Evolutionary conservation across 2,797 vertebrate species (phyloP), one percentile per base, ranked within the genome.

Genomic region (Notolabrus celidotus): DNA sequence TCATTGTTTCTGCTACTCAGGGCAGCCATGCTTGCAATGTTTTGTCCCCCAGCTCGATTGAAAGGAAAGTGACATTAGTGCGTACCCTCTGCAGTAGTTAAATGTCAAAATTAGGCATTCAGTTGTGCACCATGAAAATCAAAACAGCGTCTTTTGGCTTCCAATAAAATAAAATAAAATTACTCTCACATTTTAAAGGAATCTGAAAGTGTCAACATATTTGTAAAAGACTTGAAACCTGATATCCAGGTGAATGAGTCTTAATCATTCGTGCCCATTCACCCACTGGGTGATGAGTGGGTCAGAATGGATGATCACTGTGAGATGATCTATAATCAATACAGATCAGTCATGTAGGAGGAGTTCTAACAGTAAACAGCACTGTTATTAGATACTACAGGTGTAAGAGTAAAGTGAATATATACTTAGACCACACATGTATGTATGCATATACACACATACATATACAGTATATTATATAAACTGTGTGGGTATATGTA

Each of bases 281-380:
- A 65, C 38, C 43, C 3, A 20, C 12, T 17, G 22, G 54, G 49
- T 65, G 38, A 60, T 63, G 62, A 42, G 77, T 3, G 10, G 19
- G 43, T 61, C 22, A 27, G 36, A 75, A 63, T 57, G 33, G 74
- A 67, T 25, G 43, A 74, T 63, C 74, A 85, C 84, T 83, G 80
- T 86, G 77, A 85, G 75, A 61, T 68, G 49, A 79, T 79, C 49
- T 41, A 25, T 77, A 56, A 79, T 76, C 73, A 67, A 10, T 68
- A 53, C 47, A 56, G 49, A 57, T 80, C 71, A 63, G 33, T 67
- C 51, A 64, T 51, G 38, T 60, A 27, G 55, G 79, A 87, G 64
- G 75, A 67, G 57, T 59, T 67, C 12, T 45, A 60, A 41, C 57
- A 46, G 61, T 72, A 45, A 38, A 47, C 29, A 12, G 47, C 71